A percentile compares a stretch with the other conserved stretches of the same genome.
Conservation (phyloP, 2,113 vertebrate genomes). For the Peromyscus leucopus region DNA sequence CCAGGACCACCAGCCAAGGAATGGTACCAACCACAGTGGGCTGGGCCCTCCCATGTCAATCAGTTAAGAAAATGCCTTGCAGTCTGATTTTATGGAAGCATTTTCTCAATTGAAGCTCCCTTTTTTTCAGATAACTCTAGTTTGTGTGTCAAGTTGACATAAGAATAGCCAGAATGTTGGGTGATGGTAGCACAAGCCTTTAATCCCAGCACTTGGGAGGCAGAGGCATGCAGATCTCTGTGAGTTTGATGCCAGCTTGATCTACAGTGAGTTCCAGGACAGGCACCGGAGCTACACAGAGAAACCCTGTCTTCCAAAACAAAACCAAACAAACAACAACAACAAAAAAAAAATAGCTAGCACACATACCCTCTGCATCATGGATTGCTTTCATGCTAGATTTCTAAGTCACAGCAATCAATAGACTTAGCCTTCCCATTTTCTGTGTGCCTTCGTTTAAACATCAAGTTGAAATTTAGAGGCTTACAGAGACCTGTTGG, state of each 20-base stretch:
- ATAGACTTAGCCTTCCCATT: slow-evolving; percentile 84
- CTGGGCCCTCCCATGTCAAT: background rate
- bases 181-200: no score
- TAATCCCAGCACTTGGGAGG: no score
- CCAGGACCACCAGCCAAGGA: background rate
- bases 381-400: slow-evolving; percentile 78
- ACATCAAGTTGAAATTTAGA: slow-evolving; percentile 88
- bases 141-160: background rate
- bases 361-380: slow-evolving; percentile 41
- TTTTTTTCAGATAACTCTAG: background rate
- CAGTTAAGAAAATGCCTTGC: background rate
- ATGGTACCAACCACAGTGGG: background rate
- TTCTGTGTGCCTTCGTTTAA: slow-evolving; percentile 84
- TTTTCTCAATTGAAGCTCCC: background rate
- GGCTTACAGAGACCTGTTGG: slow-evolving; percentile 81
- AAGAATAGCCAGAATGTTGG: no score
- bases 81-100: background rate
- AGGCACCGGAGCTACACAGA: no score
- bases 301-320: no score
- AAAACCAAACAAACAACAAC: no score
- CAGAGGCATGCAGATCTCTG: no score
- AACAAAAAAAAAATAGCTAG: no score
- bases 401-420: slow-evolving; percentile 84
- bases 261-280: no score
- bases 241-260: no score